These are phyloP conservation scores for Spongilla lacustris DNA, from an alignment of 37 sponge, comb jelly and placozoan species.

Conservation along the genomic window DNA sequence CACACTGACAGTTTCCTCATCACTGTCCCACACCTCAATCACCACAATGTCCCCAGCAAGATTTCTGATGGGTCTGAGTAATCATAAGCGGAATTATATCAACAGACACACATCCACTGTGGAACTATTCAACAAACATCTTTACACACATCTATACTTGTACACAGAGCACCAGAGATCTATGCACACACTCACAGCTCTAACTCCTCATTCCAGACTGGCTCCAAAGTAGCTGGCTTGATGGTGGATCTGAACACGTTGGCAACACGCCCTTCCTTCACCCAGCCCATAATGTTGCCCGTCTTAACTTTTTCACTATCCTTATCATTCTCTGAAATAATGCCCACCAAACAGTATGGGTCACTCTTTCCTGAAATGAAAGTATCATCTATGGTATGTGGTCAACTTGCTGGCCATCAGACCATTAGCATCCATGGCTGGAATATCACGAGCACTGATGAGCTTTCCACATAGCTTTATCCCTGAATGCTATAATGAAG, in stretches of 20 bases:
- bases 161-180: background rate
- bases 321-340: constrained; percentile 7
- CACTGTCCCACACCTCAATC: constrained; percentile 63
- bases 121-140: background rate
- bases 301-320: constrained; percentile 6
- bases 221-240: constrained; percentile 55
- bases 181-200: constrained; percentile 53
- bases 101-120: background rate
- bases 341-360: constrained; percentile 62
- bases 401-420: background rate
- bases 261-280: constrained; percentile 15
- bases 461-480: constrained; percentile 1
- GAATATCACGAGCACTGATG: constrained; percentile 21
- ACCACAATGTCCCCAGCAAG: constrained; percentile 33
- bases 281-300: constrained; percentile 31
- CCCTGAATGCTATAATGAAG: constrained; percentile 1
- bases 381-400: background rate
- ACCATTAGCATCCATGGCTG: constrained; percentile 60
- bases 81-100: no score
- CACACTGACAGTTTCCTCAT: constrained; percentile 13
- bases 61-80: constrained; percentile 14
- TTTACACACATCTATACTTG: no score
- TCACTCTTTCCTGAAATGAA: constrained; percentile 63
- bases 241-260: constrained; percentile 19
- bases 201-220: constrained; percentile 61